Percentiles rank a stretch among this genome's conserved stretches.
These are phyloP conservation scores for Chaetophractus vellerosus DNA, from an alignment of 2,797 vertebrate genomes.

Conservation along the genomic window DNA sequence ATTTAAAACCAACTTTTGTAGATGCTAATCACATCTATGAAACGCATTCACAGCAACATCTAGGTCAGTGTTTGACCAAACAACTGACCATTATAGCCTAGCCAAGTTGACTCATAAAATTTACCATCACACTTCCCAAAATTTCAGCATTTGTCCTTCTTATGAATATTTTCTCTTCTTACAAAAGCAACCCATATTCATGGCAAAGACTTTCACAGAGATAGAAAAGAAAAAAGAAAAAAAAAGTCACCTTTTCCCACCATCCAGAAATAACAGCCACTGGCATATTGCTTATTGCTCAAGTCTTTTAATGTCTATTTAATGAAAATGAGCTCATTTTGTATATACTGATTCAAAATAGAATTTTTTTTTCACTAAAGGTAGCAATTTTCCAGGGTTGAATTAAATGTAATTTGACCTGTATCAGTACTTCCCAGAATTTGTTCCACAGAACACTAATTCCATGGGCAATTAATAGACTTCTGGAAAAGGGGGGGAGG, in stretches of 20 bases:
- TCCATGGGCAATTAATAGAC: neutral
- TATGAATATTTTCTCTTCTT: neutral
- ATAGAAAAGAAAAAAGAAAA: neutral
- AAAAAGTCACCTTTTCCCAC: neutral
- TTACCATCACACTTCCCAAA: neutral
- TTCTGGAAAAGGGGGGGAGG: neutral
- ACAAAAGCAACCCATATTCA: constrained; percentile 11
- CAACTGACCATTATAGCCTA: too few species aligned
- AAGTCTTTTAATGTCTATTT: neutral
- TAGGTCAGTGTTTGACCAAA: too few species aligned
- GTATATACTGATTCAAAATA: neutral
- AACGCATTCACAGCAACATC: too few species aligned
- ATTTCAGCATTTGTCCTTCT: neutral
- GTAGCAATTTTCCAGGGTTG: neutral
- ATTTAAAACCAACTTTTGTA: too few species aligned
- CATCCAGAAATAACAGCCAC: neutral
- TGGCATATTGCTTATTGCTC: neutral
- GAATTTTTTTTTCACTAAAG: neutral
- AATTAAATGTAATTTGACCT: neutral
- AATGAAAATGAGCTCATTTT: neutral
- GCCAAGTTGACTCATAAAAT: too few species aligned
- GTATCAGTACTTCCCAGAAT: constrained; percentile 3
- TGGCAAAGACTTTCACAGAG: constrained; percentile 33
- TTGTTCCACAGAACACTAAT: neutral
- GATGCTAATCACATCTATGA: too few species aligned